Base-by-base conservation (phyloP, 1,140 invertebrate species). In the Catajapyx aquilonaris region DNA sequence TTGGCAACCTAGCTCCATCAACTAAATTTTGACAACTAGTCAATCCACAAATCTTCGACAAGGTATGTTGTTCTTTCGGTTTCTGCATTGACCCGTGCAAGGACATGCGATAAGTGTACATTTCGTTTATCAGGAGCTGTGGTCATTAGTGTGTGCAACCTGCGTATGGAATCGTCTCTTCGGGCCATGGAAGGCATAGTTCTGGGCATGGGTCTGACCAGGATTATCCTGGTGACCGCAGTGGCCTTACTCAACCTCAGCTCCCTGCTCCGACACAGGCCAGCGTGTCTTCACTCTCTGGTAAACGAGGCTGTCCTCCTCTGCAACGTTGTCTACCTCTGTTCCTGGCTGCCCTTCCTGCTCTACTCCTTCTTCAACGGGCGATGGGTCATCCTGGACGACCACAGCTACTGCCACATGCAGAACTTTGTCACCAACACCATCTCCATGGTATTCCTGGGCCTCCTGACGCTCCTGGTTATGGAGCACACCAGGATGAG, bases 371-470 rank as follows among this genome's bases (percentile, higher is more conserved):
- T 44, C 16, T 34, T 18, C 11, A 44, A 44, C 17, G 42, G 42
- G 10, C 23, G 34, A 11, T 44, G 42, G 42, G 18, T 39, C 17
- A 18, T 41, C 16, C 37, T 44, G 20, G 31, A 37, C 25, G 34
- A 36, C 17, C 23, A 31, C 15, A 35, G 35, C 10, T 44, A 42
- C 31, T 44, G 42, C 34, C 21, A 40, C 18, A 16, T 35, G 18
- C 42, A 44, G 34, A 41, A 44, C 34, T 44, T 33, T 18, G 28
- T 41, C 16, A 41, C 38, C 30, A 44, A 44, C 30, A 35, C 42
- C 23, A 34, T 41, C n/a, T 20, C 20, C 16, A 36, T 44, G 35
- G 35, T 44, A 10, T 23, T 44, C 10, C 19, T 44, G 15, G 34
- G 33, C 18, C 21, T 43, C 16, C 21, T 34, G n/a, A 39, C 41